Evolutionary conservation across 2,888 invertebrate species (phyloP).

Genomic region (Carcina quercana): DNA sequence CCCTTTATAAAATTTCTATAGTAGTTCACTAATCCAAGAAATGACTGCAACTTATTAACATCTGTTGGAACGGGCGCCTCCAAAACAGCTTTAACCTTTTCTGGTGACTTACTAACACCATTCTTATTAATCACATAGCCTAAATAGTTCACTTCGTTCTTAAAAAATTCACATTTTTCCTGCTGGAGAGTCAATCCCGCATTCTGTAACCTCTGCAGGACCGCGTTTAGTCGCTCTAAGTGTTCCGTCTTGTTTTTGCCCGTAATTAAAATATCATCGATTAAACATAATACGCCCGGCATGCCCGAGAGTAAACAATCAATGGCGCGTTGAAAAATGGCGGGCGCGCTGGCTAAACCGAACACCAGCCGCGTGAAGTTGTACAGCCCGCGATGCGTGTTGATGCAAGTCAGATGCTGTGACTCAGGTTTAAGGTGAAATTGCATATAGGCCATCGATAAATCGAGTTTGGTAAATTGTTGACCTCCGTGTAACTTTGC

Average conservation of each 20-base stretch:
- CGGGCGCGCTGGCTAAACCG: slow-evolving; percentile 10
- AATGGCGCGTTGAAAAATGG: slow-evolving; percentile 12
- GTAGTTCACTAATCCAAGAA: slow-evolving; percentile 17
- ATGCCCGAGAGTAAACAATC: slow-evolving; percentile 5
- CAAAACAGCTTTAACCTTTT: slow-evolving; percentile 15
- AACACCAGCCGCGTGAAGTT: slow-evolving; percentile 10
- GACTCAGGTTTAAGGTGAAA: slow-evolving; percentile 10
- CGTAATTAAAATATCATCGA: slow-evolving; percentile 12
- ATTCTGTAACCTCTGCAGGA: slow-evolving; percentile 13
- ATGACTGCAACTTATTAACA: slow-evolving; percentile 14
- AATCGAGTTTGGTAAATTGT: slow-evolving; percentile 10
- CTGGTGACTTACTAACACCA: slow-evolving; percentile 14
- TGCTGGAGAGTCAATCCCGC: slow-evolving; percentile 11
- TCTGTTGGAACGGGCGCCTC: slow-evolving; percentile 5
- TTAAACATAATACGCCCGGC: slow-evolving; percentile 6
- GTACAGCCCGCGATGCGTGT: slow-evolving; percentile 11
- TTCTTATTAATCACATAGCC: slow-evolving; percentile 14
- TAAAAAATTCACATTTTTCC: slow-evolving; percentile 15
- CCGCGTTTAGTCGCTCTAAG: slow-evolving; percentile 7
- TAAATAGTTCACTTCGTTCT: slow-evolving; percentile 15
- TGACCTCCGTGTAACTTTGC: slow-evolving; percentile 7
- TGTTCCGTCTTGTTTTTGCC: slow-evolving; percentile 1
- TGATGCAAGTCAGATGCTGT: slow-evolving; percentile 7
- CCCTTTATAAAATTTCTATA: slow-evolving; percentile 5
- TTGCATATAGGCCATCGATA: slow-evolving; percentile 10